These are phyloP conservation scores for Echiichthys vipera DNA, from an alignment of 2,797 vertebrate species.

Conservation along the genomic window DNA sequence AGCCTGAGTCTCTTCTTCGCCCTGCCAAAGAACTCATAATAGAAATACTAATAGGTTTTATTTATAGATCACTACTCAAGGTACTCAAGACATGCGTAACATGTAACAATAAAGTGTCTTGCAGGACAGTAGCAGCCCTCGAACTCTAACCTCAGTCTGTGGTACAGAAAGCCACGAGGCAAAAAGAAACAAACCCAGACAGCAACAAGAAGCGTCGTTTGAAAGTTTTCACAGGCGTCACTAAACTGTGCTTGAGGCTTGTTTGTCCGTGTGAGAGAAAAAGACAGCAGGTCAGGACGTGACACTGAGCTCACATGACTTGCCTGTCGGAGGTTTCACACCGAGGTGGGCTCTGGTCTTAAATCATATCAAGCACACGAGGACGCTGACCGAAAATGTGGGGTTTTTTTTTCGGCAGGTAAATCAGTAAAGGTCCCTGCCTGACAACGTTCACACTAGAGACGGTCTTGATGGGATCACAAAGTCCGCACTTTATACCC, in stretches of 20 bases:
- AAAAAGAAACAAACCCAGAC: neutral
- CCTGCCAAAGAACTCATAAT: neutral
- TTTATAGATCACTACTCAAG: neutral
- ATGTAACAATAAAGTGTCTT: neutral
- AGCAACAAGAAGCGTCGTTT: neutral
- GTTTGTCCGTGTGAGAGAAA: neutral
- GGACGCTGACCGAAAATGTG: neutral
- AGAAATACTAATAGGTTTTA: neutral
- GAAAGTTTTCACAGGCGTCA: constrained; percentile 10
- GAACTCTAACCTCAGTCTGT: neutral
- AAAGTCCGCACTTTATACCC: no score
- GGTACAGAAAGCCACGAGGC: neutral
- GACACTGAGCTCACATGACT: constrained; percentile 31
- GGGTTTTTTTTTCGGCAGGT: neutral
- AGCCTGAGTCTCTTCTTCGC: neutral
- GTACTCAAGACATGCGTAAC: neutral
- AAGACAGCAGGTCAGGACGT: constrained; percentile 5
- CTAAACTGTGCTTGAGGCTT: neutral
- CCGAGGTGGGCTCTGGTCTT: neutral
- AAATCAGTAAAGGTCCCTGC: neutral
- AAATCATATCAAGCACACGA: constrained; percentile 5
- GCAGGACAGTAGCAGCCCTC: neutral
- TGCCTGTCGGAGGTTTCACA: constrained; percentile 19
- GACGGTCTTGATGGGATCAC: no score
- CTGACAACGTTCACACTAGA: neutral